Evolutionary conservation across 1,140 invertebrate genomes (phyloP).

Genomic region (Trinorchestia longiramus): DNA sequence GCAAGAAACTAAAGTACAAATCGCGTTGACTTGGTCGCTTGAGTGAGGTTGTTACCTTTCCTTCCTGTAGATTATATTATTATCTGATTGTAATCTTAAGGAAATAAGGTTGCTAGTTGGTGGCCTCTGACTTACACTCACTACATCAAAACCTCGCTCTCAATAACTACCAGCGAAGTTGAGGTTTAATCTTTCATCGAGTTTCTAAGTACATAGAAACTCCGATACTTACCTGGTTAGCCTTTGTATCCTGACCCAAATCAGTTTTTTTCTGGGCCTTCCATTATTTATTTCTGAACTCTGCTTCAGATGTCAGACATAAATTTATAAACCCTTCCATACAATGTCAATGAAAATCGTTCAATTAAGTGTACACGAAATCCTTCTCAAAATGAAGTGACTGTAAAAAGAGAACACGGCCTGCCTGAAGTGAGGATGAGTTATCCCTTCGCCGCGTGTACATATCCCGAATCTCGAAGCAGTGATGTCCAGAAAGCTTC

Average conservation of each 20-base stretch:
- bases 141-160: background rate
- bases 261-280: background rate
- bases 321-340: background rate
- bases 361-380: background rate
- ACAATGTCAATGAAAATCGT: background rate
- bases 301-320: background rate
- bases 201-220: background rate
- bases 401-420: slow-evolving; percentile 4
- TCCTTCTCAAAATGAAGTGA: background rate
- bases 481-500: slow-evolving; percentile 16
- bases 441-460: slow-evolving; percentile 27
- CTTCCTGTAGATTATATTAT: slow-evolving; percentile 41
- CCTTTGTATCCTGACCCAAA: background rate
- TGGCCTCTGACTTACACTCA: background rate
- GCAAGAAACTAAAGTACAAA: slow-evolving; percentile 48
- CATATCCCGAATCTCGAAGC: slow-evolving; percentile 4
- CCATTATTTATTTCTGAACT: background rate
- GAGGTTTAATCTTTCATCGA: background rate
- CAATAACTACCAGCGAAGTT: background rate
- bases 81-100: slow-evolving; percentile 46
- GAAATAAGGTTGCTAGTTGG: background rate
- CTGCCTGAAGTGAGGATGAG: slow-evolving; percentile 2
- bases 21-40: slow-evolving; percentile 48
- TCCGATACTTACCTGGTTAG: background rate
- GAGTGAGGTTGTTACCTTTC: slow-evolving; percentile 36